Base-by-base conservation (phyloP, 2,888 invertebrate species). In the Polymixis flavicincta region DNA sequence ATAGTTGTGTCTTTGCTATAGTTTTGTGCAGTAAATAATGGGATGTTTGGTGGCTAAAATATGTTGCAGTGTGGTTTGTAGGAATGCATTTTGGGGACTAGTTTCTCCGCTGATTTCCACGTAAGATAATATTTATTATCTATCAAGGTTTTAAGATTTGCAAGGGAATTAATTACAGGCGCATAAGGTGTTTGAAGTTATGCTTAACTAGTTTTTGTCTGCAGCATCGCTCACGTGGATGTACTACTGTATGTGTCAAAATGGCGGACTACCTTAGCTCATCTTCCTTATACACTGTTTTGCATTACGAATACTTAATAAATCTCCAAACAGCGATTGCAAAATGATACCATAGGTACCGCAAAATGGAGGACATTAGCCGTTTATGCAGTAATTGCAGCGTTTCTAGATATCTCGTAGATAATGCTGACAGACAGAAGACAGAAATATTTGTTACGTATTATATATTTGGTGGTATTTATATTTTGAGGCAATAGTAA, bases 1-100 rank as follows among this genome's bases (percentile, higher is more conserved):
- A 83, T 81, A 71, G 52, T 83, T 71, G 59, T 74, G 73, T 77
- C 71, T 83, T 78, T 57, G 25, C 14, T 76, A 8, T 70, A 66
- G 70, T 64, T 64, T 68, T 63, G 66, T 66, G 22, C 1, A 17
- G 48, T 64, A 68, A 68, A 68, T 78, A 78, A 83, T 71, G 50
- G 55, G 17, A 19, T 28, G n/a, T 50, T 55, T 50, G 25, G 45
- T 52, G 19, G 28, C 11, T 65, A 37, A 64, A 28, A 74, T 55
- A 63, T 61, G 25, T 42, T 22, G 3, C 7, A 13, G 5, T 50
- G 17, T 11, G 22, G 9, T 28, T 22, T 42, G 17, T 55, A 19
- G 22, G 5, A 37, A 55, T 37, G n/a, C 19, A 28, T 42, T 73
- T 74, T 42, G 22, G 6, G 22, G 67, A 50, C 25, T 6, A 3